A percentile compares a stretch with the other conserved stretches of the same genome.
phyloP scores from a whole-genome alignment of 1,140 invertebrate species.

The Penaeus chinensis region DNA sequence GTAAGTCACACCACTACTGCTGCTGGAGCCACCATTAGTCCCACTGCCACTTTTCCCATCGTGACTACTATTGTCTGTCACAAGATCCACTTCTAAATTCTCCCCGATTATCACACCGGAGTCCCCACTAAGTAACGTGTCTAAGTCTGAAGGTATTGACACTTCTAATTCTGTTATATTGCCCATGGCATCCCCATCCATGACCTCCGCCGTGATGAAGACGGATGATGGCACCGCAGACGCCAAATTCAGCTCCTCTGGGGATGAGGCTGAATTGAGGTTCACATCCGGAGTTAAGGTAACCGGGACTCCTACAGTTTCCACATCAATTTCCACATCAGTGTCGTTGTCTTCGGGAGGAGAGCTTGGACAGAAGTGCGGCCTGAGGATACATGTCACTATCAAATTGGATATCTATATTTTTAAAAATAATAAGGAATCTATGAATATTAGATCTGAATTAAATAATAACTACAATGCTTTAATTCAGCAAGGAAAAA shows the following conservation, averaged over 20 bases:
- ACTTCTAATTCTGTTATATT: constrained; percentile 56
- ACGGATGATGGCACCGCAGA: constrained; percentile 54
- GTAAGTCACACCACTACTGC: constrained; percentile 48
- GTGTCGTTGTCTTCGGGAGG: constrained; percentile 57
- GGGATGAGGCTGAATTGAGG: constrained; percentile 50
- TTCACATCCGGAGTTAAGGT: constrained; percentile 54
- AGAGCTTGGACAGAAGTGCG: constrained; percentile 57
- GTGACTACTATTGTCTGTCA: constrained; percentile 50
- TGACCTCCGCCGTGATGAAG: constrained; percentile 48
- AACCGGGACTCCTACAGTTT: constrained; percentile 59
- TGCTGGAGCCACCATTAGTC: constrained; percentile 41
- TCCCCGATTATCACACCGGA: constrained; percentile 53
- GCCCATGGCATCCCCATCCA: constrained; percentile 48
- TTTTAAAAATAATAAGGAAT: not conserved
- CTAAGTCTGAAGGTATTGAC: constrained; percentile 52
- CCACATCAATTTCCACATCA: constrained; percentile 58
- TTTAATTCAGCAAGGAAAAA: too few relatives aligned
- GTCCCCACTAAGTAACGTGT: constrained; percentile 47
- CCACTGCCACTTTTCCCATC: constrained; percentile 31
- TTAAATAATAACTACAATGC: too few relatives aligned
- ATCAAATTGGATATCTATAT: not conserved
- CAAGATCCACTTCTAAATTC: constrained; percentile 54
- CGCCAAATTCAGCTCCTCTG: constrained; percentile 50
- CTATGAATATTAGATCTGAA: too few relatives aligned
- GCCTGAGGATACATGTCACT: constrained; percentile 19